A percentile compares a stretch with the other conserved stretches of the same genome.
These are phyloP conservation scores for Pterois miles DNA, from an alignment of 2,797 vertebrate species.

Conservation along the genomic window DNA sequence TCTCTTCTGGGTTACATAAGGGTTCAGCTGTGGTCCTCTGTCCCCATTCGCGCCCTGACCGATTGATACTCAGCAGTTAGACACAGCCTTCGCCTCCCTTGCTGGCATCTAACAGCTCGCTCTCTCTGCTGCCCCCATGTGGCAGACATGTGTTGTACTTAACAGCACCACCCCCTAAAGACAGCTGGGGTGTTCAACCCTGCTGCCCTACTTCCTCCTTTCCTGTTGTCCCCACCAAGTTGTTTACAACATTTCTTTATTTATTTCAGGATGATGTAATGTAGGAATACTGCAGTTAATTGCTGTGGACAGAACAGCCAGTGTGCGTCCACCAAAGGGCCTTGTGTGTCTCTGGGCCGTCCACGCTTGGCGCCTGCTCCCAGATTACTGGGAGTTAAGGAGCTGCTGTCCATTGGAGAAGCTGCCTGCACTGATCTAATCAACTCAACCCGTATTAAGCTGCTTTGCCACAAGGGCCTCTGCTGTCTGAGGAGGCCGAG, in stretches of 20 bases:
- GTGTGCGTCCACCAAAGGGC: slow-evolving; percentile 29
- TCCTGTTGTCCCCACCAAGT: slow-evolving; percentile 8
- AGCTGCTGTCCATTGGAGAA: slow-evolving; percentile 69
- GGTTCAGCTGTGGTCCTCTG: slow-evolving; percentile 68
- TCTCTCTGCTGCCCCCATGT: slow-evolving; percentile 65
- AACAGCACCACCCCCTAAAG: slow-evolving; percentile 3
- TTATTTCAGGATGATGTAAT: slow-evolving; percentile 41
- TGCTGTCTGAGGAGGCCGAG: slow-evolving; percentile 57
- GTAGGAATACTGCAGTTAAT: slow-evolving; percentile 26
- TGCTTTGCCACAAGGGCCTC: slow-evolving; percentile 70
- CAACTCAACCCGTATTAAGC: slow-evolving; percentile 80
- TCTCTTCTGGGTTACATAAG: slow-evolving; percentile 56
- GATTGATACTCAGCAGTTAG: background rate
- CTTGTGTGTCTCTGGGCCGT: slow-evolving; percentile 23
- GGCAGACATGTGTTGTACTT: slow-evolving; percentile 31
- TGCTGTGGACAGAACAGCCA: slow-evolving; percentile 38
- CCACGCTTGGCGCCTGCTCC: slow-evolving; percentile 43
- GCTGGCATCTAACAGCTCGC: background rate
- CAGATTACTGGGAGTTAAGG: slow-evolving; percentile 75
- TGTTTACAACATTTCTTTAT: slow-evolving; percentile 46
- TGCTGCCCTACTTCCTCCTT: slow-evolving; percentile 18
- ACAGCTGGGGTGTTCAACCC: background rate
- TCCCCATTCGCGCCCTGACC: slow-evolving; percentile 39
- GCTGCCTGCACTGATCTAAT: slow-evolving; percentile 81
- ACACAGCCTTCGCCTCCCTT: slow-evolving; percentile 3